These are phyloP conservation scores for Varanus komodoensis DNA, from an alignment of 2,113 vertebrate genomes.

Conservation along the genomic window DNA sequence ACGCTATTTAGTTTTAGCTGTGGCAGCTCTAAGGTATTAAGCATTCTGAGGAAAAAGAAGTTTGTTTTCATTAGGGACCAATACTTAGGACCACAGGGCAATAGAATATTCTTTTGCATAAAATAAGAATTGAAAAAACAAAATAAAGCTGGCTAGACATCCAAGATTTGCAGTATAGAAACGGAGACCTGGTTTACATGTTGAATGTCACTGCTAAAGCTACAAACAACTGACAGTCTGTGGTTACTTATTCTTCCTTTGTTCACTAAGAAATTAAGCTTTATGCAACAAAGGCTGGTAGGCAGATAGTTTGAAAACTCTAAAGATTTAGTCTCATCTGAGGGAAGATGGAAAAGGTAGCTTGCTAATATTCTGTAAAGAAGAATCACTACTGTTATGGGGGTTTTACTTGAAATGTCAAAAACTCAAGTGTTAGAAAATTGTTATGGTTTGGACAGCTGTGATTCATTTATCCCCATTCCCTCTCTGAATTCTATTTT, in stretches of 20 bases:
- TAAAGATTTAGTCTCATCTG: not conserved
- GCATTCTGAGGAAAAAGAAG: not conserved
- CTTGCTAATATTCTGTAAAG: not conserved
- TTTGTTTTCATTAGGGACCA: not conserved
- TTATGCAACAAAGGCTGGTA: not conserved
- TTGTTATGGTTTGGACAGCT: not conserved
- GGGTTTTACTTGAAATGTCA: slow-evolving; percentile 4
- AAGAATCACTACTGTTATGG: not conserved
- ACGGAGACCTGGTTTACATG: not conserved
- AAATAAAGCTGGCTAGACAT: not conserved
- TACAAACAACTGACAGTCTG: not conserved
- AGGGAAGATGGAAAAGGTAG: not conserved
- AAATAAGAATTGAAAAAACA: not conserved
- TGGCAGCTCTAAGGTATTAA: not conserved
- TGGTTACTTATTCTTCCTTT: not conserved
- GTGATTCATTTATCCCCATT: not conserved
- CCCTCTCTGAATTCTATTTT: not conserved
- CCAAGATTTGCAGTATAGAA: not conserved
- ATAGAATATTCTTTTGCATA: not conserved
- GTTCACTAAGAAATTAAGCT: not conserved
- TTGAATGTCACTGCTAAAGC: not conserved
- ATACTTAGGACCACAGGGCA: not conserved
- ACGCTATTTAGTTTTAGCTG: not conserved
- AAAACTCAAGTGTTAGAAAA: not conserved
- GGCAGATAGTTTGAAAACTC: not conserved